Evolutionary conservation across 2,113 vertebrate genomes (phyloP).

Genomic region (Cervus canadensis): DNA sequence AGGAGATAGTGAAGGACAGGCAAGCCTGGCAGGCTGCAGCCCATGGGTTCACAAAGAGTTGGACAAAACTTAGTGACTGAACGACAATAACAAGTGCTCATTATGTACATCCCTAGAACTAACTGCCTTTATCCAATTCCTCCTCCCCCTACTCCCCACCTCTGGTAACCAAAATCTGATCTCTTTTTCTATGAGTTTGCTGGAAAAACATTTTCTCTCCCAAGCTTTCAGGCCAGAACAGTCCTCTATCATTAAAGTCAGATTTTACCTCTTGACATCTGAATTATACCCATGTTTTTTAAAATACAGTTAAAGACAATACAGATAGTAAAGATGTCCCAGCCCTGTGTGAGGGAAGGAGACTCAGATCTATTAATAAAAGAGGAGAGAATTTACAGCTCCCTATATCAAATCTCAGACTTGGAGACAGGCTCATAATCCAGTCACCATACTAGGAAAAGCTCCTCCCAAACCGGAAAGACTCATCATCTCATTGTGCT

Average conservation of each 20-base stretch:
- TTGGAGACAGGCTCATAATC: neutral
- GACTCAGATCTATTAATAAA: neutral
- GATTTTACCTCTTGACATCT: neutral
- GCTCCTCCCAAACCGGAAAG: neutral
- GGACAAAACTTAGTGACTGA: neutral
- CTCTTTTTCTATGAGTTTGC: neutral
- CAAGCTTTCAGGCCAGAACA: neutral
- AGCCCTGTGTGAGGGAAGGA: neutral
- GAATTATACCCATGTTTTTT: neutral
- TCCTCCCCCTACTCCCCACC: neutral
- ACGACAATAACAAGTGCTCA: neutral
- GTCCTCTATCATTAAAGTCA: neutral
- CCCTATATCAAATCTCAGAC: neutral
- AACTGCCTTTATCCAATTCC: neutral
- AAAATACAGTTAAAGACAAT: neutral
- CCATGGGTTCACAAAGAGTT: neutral
- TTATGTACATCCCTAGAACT: neutral
- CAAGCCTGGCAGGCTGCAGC: neutral
- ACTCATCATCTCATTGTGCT: neutral
- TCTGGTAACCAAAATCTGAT: neutral
- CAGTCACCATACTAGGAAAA: neutral
- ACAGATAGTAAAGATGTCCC: neutral
- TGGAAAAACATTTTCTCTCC: neutral
- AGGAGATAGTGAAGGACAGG: neutral
- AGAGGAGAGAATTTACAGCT: neutral